Evolutionary conservation across 2,797 vertebrate genomes (phyloP).

Genomic region (Tamandua tetradactyla): DNA sequence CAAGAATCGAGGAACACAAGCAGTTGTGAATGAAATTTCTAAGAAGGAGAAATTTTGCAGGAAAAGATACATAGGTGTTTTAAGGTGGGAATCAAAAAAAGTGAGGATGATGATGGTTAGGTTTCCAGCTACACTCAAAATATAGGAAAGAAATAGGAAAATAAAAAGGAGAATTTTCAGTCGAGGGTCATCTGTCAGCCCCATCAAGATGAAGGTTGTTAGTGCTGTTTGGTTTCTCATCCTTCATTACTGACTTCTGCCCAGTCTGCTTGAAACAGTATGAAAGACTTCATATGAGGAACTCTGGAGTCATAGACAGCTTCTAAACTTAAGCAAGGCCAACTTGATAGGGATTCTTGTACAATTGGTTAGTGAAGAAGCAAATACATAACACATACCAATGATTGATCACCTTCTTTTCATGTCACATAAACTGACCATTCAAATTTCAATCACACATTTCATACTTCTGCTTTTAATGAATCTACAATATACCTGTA

Average conservation of each 20-base stretch:
- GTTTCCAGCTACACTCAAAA: slow-evolving; percentile 6
- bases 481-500: not conserved
- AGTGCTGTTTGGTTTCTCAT: slow-evolving; percentile 36
- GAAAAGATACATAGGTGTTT: slow-evolving; percentile 44
- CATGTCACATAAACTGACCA: not conserved
- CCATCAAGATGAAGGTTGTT: slow-evolving; percentile 37
- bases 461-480: not conserved
- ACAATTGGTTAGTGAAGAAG: not conserved
- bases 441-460: not conserved
- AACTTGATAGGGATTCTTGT: not conserved
- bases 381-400: not conserved
- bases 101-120: slow-evolving; percentile 53
- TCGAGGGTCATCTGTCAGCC: not conserved
- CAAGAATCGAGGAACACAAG: slow-evolving; percentile 37
- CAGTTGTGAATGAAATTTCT: slow-evolving; percentile 51
- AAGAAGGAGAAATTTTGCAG: slow-evolving; percentile 55
- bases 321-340: not conserved
- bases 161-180: slow-evolving; percentile 40
- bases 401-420: not conserved
- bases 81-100: not conserved
- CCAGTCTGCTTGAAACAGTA: slow-evolving; percentile 8
- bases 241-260: not conserved
- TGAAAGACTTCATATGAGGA: not conserved
- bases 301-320: not conserved
- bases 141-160: slow-evolving; percentile 42